A percentile compares a stretch with the other conserved stretches of the same genome.
phyloP scores from a whole-genome alignment of 2,113 vertebrate genomes.

The Limanda limanda region DNA sequence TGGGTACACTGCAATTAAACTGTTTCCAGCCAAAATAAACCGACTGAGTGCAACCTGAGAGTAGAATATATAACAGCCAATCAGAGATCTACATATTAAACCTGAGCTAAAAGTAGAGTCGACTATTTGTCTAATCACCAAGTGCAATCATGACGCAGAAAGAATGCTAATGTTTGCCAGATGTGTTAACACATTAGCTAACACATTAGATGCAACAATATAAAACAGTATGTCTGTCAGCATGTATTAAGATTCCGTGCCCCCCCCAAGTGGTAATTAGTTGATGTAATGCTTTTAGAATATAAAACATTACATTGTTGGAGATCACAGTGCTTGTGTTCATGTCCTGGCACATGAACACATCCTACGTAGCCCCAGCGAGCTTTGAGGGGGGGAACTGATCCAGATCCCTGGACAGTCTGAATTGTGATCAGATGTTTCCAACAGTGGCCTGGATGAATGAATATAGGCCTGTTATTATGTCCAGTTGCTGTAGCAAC shows the following conservation, averaged over 20 bases:
- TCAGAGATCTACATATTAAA: background rate
- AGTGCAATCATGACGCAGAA: background rate
- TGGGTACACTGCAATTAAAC: too few species aligned
- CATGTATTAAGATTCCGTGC: too few species aligned
- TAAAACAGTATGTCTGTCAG: too few species aligned
- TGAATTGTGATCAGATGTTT: slow-evolving; percentile 65
- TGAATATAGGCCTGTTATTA: slow-evolving; percentile 52
- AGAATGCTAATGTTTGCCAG: background rate
- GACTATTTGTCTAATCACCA: background rate
- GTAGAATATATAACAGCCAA: background rate
- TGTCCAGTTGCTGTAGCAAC: slow-evolving; percentile 78
- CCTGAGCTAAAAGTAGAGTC: background rate
- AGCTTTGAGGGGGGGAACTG: slow-evolving; percentile 11
- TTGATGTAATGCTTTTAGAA: background rate
- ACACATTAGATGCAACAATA: slow-evolving; percentile 1
- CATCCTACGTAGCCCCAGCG: slow-evolving; percentile 7
- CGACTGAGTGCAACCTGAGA: too few species aligned
- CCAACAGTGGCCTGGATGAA: slow-evolving; percentile 50
- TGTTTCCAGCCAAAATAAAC: too few species aligned
- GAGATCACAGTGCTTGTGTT: background rate
- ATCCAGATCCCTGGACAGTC: slow-evolving; percentile 25
- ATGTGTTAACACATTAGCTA: slow-evolving; percentile 1
- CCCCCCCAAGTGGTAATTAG: background rate
- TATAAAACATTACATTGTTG: background rate
- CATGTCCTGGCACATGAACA: slow-evolving; percentile 12